Percentiles rank a stretch among this genome's conserved stretches.
phyloP scores from a whole-genome alignment of 2,113 vertebrate genomes.

The Bothrops jararaca region DNA sequence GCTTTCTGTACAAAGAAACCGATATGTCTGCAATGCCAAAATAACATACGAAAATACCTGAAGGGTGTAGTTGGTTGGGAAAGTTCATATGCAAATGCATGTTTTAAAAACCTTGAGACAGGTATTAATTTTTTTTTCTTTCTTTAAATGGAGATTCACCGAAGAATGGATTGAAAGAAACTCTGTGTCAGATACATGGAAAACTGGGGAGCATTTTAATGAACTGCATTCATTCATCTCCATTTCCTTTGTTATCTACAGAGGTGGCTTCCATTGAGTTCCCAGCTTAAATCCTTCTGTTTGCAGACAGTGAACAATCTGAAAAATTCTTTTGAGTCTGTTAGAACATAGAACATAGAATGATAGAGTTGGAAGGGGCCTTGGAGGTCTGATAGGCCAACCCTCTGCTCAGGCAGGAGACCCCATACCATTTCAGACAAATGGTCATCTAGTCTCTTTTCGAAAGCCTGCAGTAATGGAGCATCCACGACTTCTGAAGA shows the following conservation, averaged over 20 bases:
- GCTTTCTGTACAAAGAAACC: neutral
- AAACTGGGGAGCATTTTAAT: neutral
- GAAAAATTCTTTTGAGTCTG: conserved; percentile 4
- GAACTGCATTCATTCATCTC: neutral
- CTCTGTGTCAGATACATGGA: neutral
- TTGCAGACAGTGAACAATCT: no score
- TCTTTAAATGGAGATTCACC: neutral
- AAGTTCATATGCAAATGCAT: neutral
- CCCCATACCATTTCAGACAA: no score
- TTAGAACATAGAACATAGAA: neutral
- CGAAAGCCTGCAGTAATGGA: no score
- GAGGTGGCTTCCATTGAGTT: neutral
- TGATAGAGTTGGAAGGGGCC: neutral
- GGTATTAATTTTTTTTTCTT: neutral
- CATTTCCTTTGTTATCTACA: neutral
- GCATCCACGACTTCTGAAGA: no score
- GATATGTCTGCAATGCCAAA: neutral
- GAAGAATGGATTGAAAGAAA: neutral
- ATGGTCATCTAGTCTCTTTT: no score
- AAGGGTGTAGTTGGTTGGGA: neutral
- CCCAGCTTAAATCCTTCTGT: neutral
- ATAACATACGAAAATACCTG: neutral
- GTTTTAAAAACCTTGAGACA: neutral
- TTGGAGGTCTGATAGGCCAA: neutral
- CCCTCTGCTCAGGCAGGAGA: neutral